Percentiles rank a stretch among this genome's conserved stretches.
These are phyloP conservation scores for Phataginus tricuspis DNA, from an alignment of 2,797 vertebrate species.

Conservation along the genomic window DNA sequence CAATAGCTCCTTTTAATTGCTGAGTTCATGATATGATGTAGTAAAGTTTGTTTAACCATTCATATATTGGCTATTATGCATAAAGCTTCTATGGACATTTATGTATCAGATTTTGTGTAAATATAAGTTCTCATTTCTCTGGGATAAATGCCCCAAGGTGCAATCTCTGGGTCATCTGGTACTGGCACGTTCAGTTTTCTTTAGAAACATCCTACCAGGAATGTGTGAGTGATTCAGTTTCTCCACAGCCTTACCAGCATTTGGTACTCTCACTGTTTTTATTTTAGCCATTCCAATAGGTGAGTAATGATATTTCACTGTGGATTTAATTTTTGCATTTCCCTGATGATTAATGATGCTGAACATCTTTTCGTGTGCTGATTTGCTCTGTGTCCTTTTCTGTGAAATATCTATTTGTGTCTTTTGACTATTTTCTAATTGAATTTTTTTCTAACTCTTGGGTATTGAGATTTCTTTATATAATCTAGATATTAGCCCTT, in stretches of 20 bases:
- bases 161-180: background rate
- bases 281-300: background rate
- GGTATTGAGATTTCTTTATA: background rate
- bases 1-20: background rate
- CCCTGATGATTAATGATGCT: background rate
- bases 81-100: background rate
- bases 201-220: background rate
- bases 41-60: background rate
- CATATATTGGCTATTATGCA: background rate
- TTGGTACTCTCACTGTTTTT: background rate
- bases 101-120: background rate
- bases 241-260: background rate
- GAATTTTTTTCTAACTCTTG: background rate
- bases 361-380: background rate
- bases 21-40: background rate
- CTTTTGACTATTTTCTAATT: background rate
- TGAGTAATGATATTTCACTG: background rate
- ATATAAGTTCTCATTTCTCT: background rate
- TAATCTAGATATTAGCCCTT: background rate
- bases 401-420: background rate
- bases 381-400: background rate
- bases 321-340: background rate
- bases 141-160: background rate
- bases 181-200: background rate
- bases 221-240: background rate